Evolutionary conservation across 1,140 invertebrate species (phyloP), one percentile per base, ranked within the genome.

Genomic region (Aphidius gifuensis): DNA sequence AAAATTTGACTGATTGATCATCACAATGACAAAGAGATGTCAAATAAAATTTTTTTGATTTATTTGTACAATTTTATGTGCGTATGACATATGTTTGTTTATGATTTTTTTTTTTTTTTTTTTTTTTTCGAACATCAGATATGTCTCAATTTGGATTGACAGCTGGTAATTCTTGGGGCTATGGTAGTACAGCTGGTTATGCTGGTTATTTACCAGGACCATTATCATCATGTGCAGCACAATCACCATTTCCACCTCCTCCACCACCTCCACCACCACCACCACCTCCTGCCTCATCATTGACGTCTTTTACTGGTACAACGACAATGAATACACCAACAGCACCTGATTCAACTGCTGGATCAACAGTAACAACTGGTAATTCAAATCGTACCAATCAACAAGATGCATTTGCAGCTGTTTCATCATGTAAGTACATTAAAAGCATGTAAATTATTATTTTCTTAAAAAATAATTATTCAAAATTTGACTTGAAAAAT

Each of bases 151-250:
- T 91, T 71, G 88, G 90, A 47, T 75, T 90, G 75, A 88, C 89
- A 70, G 88, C 88, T 64, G 85, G 89, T 63, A 92, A 92, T 73
- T 89, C 89, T 4, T 93, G 90, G 90, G 89, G 90, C 46, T 92
- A 92, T 71, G 86, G 90, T 5, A 87, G 89, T n/a, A 88, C 90
- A 8, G 88, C 88, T 16, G 90, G 89, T 4, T 92, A 92, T 74
- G 90, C 90, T 0, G 88, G 90, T 0, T 93, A 92, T 69, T 84
- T 90, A 67, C 86, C 87, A 32, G 84, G 85, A 45, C 76, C 81
- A 40, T 68, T 83, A 69, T 84, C 76, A 76, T 84, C 75, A 64
- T 91, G 68, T 80, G 87, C 58, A 73, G 86, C 71, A 84, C 89
- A 64, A 86, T 88, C 78, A 82, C 87, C 67, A 83, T 89, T 68